Evolutionary conservation across 1,140 invertebrate genomes (phyloP).

Genomic region (Neoseiulus cucumeris): DNA sequence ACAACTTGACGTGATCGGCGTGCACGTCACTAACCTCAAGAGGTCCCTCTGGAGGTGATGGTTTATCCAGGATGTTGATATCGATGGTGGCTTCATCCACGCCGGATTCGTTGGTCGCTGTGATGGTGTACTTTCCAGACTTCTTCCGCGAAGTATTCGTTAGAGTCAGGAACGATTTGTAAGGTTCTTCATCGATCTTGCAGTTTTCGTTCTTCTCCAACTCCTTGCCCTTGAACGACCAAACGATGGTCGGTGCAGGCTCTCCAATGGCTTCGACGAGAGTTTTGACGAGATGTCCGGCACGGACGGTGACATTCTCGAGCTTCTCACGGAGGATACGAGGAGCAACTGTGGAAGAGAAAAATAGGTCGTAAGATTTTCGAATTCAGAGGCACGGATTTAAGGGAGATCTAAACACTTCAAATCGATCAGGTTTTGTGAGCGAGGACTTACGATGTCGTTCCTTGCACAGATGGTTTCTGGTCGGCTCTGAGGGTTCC

Average conservation of each 20-base stretch:
- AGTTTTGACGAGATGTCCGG: slow-evolving; percentile 70
- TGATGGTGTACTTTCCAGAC: slow-evolving; percentile 73
- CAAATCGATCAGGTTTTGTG: too few species aligned
- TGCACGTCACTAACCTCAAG: slow-evolving; percentile 75
- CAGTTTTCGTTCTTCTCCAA: slow-evolving; percentile 36
- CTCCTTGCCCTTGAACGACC: slow-evolving; percentile 52
- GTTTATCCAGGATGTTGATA: slow-evolving; percentile 74
- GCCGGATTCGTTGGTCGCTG: slow-evolving; percentile 75
- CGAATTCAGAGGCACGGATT: too few species aligned
- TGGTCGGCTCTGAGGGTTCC: slow-evolving; percentile 66
- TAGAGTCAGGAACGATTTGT: slow-evolving; percentile 65
- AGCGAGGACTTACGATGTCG: slow-evolving; percentile 57
- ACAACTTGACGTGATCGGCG: slow-evolving; percentile 80
- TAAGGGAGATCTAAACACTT: too few species aligned
- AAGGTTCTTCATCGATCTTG: slow-evolving; percentile 61
- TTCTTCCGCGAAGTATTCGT: slow-evolving; percentile 55
- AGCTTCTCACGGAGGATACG: slow-evolving; percentile 76
- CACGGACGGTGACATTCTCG: slow-evolving; percentile 63
- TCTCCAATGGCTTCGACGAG: slow-evolving; percentile 86
- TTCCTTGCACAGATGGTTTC: slow-evolving; percentile 70
- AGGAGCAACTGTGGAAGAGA: slow-evolving; percentile 49
- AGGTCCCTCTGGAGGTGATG: slow-evolving; percentile 78
- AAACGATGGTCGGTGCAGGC: slow-evolving; percentile 74
- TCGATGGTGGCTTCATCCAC: slow-evolving; percentile 82
- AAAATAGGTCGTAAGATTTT: too few species aligned